Conservation (phyloP, 2,113 vertebrate genomes). For the Pteruthius melanotis region DNA sequence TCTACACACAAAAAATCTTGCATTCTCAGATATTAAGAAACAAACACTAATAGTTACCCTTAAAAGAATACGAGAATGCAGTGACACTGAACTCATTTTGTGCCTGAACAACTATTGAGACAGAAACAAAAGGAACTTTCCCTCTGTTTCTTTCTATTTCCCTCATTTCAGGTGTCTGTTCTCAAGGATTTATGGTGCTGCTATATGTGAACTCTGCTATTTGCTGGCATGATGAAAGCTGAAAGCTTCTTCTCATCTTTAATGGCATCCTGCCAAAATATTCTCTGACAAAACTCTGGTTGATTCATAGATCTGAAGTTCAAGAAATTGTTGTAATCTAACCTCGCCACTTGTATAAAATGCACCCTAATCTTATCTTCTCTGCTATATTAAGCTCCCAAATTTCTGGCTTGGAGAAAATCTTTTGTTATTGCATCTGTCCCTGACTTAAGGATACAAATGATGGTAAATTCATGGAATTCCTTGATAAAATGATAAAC, state of each 20-base stretch:
- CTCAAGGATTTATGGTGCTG: neutral
- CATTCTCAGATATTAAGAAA: neutral
- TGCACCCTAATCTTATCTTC: neutral
- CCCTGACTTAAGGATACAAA: neutral
- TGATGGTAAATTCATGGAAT: neutral
- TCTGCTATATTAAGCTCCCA: neutral
- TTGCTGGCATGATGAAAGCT: slow-evolving; percentile 15
- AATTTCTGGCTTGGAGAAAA: neutral
- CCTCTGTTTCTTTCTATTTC: neutral
- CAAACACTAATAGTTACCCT: neutral
- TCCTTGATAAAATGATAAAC: neutral
- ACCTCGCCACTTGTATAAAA: neutral
- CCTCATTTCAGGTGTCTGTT: slow-evolving; percentile 9
- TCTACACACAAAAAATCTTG: neutral
- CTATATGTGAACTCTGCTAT: neutral
- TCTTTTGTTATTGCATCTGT: neutral
- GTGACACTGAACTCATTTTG: neutral
- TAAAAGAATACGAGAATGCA: neutral
- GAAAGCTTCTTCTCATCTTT: slow-evolving; percentile 30
- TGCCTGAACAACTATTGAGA: neutral
- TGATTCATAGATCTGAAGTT: slow-evolving; percentile 28
- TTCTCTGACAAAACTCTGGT: slow-evolving; percentile 1
- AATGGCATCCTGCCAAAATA: slow-evolving; percentile 23
- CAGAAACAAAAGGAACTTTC: neutral
- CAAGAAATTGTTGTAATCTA: slow-evolving; percentile 14